Evolutionary conservation across 92 coral and sea anemone genomes (phyloP).

Genomic region (Meandrina meandrites): DNA sequence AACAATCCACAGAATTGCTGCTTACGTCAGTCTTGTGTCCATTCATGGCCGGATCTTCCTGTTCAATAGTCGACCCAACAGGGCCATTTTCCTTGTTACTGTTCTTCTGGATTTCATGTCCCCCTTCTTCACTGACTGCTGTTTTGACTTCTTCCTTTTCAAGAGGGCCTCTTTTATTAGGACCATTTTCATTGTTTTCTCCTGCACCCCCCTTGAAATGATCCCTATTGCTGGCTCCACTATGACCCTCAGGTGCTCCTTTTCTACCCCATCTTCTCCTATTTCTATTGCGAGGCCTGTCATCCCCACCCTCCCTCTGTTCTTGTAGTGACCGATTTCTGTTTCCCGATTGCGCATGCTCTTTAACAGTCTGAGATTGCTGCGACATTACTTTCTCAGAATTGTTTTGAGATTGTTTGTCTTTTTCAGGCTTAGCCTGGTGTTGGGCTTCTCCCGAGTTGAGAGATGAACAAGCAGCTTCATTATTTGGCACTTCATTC

Average conservation of each 20-base stretch:
- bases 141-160: conserved; percentile 7
- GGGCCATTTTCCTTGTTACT: neutral
- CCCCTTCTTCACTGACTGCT: neutral
- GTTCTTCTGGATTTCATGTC: neutral
- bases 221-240: neutral
- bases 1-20: neutral
- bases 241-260: neutral
- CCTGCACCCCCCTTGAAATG: neutral
- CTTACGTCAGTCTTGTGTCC: neutral
- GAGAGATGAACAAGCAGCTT: neutral
- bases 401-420: neutral
- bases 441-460: neutral
- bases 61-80: neutral
- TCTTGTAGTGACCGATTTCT: neutral
- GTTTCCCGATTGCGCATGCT: conserved; percentile 10
- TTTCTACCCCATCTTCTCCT: conserved; percentile 22
- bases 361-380: neutral
- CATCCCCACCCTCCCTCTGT: conserved; percentile 15
- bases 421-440: neutral
- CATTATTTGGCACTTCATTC: conserved; percentile 4
- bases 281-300: conserved; percentile 26
- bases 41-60: neutral
- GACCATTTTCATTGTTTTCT: conserved; percentile 16
- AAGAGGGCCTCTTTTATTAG: conserved; percentile 1
- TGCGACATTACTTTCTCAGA: neutral